Percentiles rank a stretch among this genome's conserved stretches.
Evolutionary conservation across 2,113 vertebrate genomes (phyloP).

Genomic region (Rhadina sibilatrix): DNA sequence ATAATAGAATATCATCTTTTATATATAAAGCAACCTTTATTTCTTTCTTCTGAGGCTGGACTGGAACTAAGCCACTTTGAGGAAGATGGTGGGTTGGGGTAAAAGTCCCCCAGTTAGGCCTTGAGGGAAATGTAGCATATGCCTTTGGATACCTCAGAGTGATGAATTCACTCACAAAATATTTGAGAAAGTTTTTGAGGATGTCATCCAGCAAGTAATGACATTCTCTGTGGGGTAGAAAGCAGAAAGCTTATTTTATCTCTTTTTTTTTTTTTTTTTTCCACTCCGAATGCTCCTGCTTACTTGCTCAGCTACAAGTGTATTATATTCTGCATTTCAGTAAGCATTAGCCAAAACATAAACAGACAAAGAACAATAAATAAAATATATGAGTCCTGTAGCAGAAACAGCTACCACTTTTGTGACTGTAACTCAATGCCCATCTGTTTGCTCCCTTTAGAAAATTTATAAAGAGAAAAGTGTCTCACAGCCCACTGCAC

Average conservation of each 20-base stretch:
- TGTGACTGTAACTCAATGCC: background rate
- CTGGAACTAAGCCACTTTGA: background rate
- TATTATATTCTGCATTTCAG: background rate
- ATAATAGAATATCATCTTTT: background rate
- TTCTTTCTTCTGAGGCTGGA: background rate
- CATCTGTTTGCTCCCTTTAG: background rate
- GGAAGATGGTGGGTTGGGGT: background rate
- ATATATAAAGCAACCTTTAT: background rate
- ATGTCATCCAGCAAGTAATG: background rate
- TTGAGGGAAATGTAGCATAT: accelerated
- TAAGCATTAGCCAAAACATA: background rate
- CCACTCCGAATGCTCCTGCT: background rate
- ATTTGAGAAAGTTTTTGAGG: background rate
- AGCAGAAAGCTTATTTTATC: background rate
- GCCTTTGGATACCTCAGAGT: background rate
- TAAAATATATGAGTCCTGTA: background rate
- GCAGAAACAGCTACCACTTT: background rate
- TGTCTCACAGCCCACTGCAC: background rate
- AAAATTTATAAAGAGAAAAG: background rate
- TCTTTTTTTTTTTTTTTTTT: background rate
- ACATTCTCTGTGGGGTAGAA: background rate
- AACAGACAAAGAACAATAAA: background rate
- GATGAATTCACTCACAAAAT: background rate
- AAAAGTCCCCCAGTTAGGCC: background rate
- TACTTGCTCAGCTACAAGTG: background rate